A percentile compares a stretch with the other conserved stretches of the same genome.
Evolutionary conservation across 2,888 invertebrate genomes (phyloP).

Genomic region (Scaptomyza cyrtandrae): DNA sequence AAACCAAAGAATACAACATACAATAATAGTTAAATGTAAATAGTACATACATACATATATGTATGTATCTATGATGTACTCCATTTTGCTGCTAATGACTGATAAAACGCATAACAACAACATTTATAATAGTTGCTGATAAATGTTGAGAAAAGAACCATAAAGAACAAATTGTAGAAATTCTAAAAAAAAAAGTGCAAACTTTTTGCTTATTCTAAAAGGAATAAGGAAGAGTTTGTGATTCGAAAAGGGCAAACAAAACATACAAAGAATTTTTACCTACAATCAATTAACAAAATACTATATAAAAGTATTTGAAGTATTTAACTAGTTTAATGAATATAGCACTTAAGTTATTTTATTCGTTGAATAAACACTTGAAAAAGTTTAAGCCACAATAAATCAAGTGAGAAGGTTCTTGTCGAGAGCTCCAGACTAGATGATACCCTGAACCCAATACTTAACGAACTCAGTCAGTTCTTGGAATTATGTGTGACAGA

Average conservation of each 20-base stretch:
- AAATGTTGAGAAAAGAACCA: slow-evolving; percentile 25
- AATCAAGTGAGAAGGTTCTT: too few relatives aligned
- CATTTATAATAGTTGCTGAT: slow-evolving; percentile 32
- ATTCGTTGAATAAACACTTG: too few relatives aligned
- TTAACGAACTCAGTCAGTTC: too few relatives aligned
- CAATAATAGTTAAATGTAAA: slow-evolving; percentile 27
- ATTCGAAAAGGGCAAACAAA: too few relatives aligned
- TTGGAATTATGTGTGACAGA: too few relatives aligned
- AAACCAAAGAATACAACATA: slow-evolving; percentile 15
- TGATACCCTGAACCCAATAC: too few relatives aligned
- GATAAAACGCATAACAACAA: slow-evolving; percentile 32
- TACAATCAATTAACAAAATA: too few relatives aligned
- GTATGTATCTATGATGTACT: slow-evolving; percentile 4
- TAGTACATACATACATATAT: neutral
- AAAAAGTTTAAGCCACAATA: neutral
- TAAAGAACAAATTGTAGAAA: neutral
- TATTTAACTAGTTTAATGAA: too few relatives aligned
- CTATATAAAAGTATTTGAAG: too few relatives aligned
- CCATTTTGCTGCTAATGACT: slow-evolving; percentile 33
- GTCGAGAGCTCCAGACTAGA: too few relatives aligned
- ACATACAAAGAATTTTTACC: too few relatives aligned
- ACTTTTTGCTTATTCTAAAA: neutral
- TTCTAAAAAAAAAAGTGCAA: neutral
- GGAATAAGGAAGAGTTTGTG: neutral
- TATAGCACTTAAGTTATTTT: too few relatives aligned